A percentile compares a stretch with the other conserved stretches of the same genome.
Evolutionary conservation across 2,888 invertebrate genomes (phyloP).

Genomic region (Perizoma affinitatum): DNA sequence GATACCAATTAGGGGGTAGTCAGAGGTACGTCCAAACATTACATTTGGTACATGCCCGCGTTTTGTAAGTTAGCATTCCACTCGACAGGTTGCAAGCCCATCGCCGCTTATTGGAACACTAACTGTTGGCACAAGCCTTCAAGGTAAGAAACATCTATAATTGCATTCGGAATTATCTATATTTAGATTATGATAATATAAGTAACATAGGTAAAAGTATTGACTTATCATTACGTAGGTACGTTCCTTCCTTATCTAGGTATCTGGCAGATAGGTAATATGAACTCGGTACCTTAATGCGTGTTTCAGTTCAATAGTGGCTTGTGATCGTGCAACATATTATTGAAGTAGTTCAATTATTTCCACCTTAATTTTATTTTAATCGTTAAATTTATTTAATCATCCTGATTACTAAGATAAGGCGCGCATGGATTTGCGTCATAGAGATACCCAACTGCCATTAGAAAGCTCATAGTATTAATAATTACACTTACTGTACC

Average conservation of each 20-base stretch:
- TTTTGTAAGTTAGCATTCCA: too few species aligned
- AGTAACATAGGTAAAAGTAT: constrained; percentile 3
- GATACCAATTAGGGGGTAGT: too few species aligned
- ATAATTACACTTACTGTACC: not conserved
- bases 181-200: not conserved
- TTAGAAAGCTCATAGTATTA: too few species aligned
- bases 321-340: constrained; percentile 40
- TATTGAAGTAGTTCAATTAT: constrained; percentile 1
- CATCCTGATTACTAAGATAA: not conserved
- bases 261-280: constrained; percentile 32
- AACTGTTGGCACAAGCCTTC: too few species aligned
- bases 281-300: constrained; percentile 27
- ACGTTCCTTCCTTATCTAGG: constrained; percentile 33
- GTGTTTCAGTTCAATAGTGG: constrained; percentile 39
- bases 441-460: too few species aligned
- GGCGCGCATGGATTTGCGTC: constrained; percentile 3
- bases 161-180: too few species aligned
- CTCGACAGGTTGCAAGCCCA: too few species aligned
- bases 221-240: constrained; percentile 18
- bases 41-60: too few species aligned
- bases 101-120: too few species aligned
- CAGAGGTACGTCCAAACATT: too few species aligned
- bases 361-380: constrained; percentile 9
- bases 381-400: constrained; percentile 3
- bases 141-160: too few species aligned